A percentile compares a stretch with the other conserved stretches of the same genome.
Conservation (phyloP, 2,113 vertebrate species). For the cat (Felis catus) region DNA sequence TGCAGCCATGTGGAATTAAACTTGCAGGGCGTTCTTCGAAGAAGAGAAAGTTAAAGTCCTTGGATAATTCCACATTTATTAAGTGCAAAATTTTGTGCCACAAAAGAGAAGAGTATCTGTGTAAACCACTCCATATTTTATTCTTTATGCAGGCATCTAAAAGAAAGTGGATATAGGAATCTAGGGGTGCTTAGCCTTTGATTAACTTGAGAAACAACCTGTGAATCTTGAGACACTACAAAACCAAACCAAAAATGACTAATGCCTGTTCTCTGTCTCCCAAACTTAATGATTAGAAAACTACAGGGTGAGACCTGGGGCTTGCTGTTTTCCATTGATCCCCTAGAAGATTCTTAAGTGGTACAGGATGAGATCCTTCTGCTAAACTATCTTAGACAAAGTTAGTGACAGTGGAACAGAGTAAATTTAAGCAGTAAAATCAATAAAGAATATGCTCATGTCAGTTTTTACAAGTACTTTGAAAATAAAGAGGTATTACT, state of each 20-base stretch:
- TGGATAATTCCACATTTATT: background rate
- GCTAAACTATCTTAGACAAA: background rate
- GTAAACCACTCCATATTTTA: background rate
- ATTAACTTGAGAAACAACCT: background rate
- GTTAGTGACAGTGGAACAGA: background rate
- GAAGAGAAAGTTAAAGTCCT: background rate
- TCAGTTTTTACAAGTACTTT: background rate
- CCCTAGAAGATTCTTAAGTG: background rate
- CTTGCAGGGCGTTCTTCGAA: background rate
- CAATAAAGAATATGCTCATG: background rate
- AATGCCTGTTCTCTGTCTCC: background rate
- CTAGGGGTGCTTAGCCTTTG: background rate
- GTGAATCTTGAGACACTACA: background rate
- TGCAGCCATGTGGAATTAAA: background rate
- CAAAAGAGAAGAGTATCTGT: background rate
- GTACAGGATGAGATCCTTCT: background rate
- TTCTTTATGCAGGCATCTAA: background rate
- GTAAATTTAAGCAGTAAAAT: background rate
- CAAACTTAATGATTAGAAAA: background rate
- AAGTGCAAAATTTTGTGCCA: background rate
- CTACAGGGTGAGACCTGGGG: background rate
- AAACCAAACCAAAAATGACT: background rate
- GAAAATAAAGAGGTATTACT: background rate
- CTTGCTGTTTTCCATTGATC: background rate
- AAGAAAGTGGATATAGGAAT: background rate